Conservation (phyloP, 1,140 invertebrate genomes). For the Pollicipes pollicipes region DNA sequence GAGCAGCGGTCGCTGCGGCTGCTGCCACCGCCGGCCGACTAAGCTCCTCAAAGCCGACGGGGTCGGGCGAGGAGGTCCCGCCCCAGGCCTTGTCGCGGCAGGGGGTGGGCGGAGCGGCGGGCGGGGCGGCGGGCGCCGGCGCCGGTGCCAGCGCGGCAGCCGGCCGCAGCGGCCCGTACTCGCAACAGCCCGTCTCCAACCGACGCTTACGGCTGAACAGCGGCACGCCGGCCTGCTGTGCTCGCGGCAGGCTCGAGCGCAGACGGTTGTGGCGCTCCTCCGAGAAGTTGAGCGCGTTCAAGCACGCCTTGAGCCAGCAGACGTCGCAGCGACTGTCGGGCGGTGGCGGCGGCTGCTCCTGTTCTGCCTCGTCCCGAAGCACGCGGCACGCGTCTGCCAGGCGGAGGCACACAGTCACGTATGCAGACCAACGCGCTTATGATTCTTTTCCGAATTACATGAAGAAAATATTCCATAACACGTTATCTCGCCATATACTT, state of each 20-base stretch:
- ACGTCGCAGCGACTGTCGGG: conserved; percentile 34
- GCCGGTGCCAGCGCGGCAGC: too few species aligned
- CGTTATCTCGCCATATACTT: too few species aligned
- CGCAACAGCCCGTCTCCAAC: not conserved
- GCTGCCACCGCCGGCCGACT: not conserved
- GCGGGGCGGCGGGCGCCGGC: too few species aligned
- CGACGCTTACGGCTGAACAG: not conserved
- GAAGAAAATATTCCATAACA: too few species aligned
- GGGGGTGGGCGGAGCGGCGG: too few species aligned
- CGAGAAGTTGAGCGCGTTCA: conserved; percentile 58
- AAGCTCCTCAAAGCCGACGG: not conserved
- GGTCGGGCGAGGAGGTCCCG: not conserved
- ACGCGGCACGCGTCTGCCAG: not conserved
- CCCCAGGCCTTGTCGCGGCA: not conserved
- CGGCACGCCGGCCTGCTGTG: conserved; percentile 31
- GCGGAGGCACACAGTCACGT: too few species aligned
- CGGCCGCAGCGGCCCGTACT: not conserved
- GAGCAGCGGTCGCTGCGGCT: too few species aligned
- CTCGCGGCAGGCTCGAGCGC: conserved; percentile 28
- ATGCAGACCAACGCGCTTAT: too few species aligned
- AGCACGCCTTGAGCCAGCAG: conserved; percentile 70
- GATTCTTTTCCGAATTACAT: too few species aligned
- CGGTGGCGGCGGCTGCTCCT: not conserved
- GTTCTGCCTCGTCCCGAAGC: not conserved
- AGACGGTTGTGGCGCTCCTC: conserved; percentile 18